Evolutionary conservation across 2,113 vertebrate species (phyloP).

Genomic region (Aegotheles bennettii): DNA sequence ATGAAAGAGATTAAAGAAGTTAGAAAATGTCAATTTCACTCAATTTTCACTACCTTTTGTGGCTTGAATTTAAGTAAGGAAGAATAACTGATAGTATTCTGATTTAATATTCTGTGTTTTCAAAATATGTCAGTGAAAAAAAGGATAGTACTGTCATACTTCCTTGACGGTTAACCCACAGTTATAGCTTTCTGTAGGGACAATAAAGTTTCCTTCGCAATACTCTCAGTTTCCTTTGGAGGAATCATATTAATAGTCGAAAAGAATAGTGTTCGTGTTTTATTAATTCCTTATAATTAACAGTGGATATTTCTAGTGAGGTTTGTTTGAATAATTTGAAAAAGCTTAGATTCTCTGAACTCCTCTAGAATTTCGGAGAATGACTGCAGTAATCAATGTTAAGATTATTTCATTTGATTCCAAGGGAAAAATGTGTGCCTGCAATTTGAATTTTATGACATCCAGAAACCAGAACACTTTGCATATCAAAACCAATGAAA

Average conservation of each 20-base stretch:
- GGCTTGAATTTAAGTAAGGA: background rate
- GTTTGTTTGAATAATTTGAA: background rate
- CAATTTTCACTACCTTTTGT: background rate
- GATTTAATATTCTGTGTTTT: slow-evolving; percentile 63
- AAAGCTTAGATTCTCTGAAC: background rate
- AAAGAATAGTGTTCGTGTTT: background rate
- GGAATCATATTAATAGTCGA: background rate
- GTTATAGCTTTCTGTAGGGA: slow-evolving; percentile 25
- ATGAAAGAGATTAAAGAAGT: slow-evolving; percentile 19
- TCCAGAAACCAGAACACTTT: background rate
- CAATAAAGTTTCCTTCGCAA: background rate
- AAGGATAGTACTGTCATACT: slow-evolving; percentile 32
- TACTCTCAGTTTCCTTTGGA: background rate
- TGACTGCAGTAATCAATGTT: background rate
- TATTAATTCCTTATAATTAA: slow-evolving; percentile 8
- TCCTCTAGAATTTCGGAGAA: background rate
- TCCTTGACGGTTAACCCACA: slow-evolving; percentile 53
- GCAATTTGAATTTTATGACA: slow-evolving; percentile 33
- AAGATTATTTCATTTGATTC: slow-evolving; percentile 19
- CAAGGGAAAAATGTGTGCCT: background rate
- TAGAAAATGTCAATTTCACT: slow-evolving; percentile 38
- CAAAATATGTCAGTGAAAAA: slow-evolving; percentile 43
- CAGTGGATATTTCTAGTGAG: background rate
- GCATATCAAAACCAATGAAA: slow-evolving; percentile 7
- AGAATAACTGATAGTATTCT: slow-evolving; percentile 23